Conservation (phyloP, 2,888 invertebrate species). For the Shargacucullia verbasci region DNA sequence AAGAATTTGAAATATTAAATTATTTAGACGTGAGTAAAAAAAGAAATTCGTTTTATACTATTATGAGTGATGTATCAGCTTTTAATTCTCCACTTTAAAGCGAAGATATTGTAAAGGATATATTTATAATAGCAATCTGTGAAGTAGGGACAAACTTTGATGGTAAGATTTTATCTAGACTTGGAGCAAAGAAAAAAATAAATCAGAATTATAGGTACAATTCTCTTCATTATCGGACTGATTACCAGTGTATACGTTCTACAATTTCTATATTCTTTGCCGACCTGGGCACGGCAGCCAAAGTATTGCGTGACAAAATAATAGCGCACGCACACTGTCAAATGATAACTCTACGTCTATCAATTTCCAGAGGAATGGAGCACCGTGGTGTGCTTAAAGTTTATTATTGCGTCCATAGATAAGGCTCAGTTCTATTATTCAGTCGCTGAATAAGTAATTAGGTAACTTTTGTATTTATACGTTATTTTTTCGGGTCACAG, state of each 20-base stretch:
- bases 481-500: constrained; percentile 53
- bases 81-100: no score
- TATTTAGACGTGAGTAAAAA: no score
- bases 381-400: constrained; percentile 70
- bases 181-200: no score
- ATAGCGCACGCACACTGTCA: constrained; percentile 85
- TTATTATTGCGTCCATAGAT: constrained; percentile 78
- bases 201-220: background rate
- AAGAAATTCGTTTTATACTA: no score
- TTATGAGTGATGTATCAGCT: no score
- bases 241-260: background rate
- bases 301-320: constrained; percentile 81
- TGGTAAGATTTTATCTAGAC: no score
- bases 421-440: constrained; percentile 76
- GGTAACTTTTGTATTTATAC: constrained; percentile 54
- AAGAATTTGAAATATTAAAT: no score
- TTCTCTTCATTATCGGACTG: background rate
- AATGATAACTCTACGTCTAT: constrained; percentile 88
- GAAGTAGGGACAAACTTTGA: no score
- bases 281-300: constrained; percentile 73
- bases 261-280: constrained; percentile 66
- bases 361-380: constrained; percentile 85
- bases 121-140: no score
- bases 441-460: constrained; percentile 70
- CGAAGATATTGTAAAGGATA: no score